A percentile compares a stretch with the other conserved stretches of the same genome.
Evolutionary conservation across 2,888 invertebrate genomes (phyloP).

Genomic region (Microctonus aethiopoides): DNA sequence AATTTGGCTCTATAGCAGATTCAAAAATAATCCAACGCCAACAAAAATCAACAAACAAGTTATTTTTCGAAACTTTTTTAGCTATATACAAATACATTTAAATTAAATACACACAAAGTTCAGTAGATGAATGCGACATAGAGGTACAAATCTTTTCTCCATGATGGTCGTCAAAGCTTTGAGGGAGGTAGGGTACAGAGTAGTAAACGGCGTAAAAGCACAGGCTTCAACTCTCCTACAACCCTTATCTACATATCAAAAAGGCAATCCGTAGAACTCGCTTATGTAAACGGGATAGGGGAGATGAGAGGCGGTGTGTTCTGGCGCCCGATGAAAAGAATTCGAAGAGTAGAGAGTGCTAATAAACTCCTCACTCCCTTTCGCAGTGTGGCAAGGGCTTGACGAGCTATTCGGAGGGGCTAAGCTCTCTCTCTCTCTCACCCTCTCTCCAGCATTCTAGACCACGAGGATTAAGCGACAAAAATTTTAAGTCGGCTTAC

Average conservation of each 20-base stretch:
- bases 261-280: constrained; percentile 67
- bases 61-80: background rate
- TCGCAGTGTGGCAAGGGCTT: constrained; percentile 47
- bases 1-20: background rate
- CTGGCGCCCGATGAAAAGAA: constrained; percentile 64
- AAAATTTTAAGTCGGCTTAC: constrained; percentile 46
- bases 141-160: constrained; percentile 21
- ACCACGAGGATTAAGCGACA: constrained; percentile 50
- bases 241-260: constrained; percentile 67
- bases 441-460: constrained; percentile 29
- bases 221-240: constrained; percentile 45
- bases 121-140: constrained; percentile 12
- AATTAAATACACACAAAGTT: constrained; percentile 12
- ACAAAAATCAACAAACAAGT: background rate
- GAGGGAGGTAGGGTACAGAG: constrained; percentile 40
- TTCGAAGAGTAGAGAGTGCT: constrained; percentile 62
- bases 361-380: constrained; percentile 60
- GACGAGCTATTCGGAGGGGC: constrained; percentile 65
- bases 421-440: constrained; percentile 56
- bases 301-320: constrained; percentile 27
- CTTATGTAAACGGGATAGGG: constrained; percentile 64
- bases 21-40: background rate
- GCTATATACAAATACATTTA: background rate
- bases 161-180: constrained; percentile 13
- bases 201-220: constrained; percentile 65